Percentiles rank a stretch among this genome's conserved stretches.
These are phyloP conservation scores for Microcebus lehilahytsara DNA, from an alignment of 2,113 vertebrate genomes.

Conservation along the genomic window DNA sequence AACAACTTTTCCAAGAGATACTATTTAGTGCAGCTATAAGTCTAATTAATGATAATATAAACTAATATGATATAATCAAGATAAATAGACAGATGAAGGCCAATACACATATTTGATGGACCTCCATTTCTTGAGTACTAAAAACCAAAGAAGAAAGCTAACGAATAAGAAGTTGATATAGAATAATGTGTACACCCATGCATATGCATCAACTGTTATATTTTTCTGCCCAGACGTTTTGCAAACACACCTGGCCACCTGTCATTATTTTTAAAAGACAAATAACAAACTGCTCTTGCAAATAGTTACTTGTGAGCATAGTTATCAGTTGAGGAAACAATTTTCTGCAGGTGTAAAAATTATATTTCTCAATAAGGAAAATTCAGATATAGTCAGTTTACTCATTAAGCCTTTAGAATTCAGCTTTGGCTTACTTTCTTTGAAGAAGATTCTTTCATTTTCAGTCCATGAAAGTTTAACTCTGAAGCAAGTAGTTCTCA, in stretches of 20 bases:
- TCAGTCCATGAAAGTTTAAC: conserved; percentile 60
- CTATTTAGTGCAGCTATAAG: not conserved
- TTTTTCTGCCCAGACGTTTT: conserved; percentile 62
- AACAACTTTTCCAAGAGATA: not conserved
- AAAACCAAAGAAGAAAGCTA: not conserved
- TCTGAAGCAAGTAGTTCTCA: conserved; percentile 37
- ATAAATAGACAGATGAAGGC: conserved; percentile 13
- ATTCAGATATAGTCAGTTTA: conserved; percentile 64
- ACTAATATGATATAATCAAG: not conserved
- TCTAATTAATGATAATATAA: not conserved
- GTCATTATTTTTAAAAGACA: conserved; percentile 75
- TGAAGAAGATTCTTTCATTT: conserved; percentile 62
- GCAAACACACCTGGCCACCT: conserved; percentile 75
- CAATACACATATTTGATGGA: not conserved
- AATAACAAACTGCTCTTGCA: conserved; percentile 69
- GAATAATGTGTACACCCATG: not conserved
- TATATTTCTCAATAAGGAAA: conserved; percentile 75
- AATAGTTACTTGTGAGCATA: conserved; percentile 67
- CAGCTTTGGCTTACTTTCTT: conserved; percentile 56
- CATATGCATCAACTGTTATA: conserved; percentile 42
- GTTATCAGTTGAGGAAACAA: conserved; percentile 68
- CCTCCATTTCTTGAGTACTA: not conserved
- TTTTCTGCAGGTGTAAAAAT: conserved; percentile 81
- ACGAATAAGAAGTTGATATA: not conserved
- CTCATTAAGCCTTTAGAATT: conserved; percentile 77